Percentiles rank a stretch among this genome's conserved stretches.
Evolutionary conservation across 1,140 invertebrate species (phyloP).

Genomic region (Aethina tumida): DNA sequence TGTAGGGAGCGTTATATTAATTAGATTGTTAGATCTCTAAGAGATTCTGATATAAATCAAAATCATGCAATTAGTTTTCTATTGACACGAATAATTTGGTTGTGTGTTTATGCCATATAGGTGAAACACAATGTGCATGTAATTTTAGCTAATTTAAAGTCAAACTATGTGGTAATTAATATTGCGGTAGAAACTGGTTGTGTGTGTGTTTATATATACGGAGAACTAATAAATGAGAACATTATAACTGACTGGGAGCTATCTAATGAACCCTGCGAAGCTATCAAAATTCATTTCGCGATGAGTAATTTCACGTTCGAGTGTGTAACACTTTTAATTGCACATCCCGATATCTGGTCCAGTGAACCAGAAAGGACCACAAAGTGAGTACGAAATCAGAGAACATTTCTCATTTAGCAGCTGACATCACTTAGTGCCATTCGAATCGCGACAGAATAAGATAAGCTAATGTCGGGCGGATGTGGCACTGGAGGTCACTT

Average conservation of each 20-base stretch:
- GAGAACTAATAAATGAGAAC: neutral
- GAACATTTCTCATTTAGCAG: constrained; percentile 17
- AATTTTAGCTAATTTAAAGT: no score
- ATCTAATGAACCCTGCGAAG: constrained; percentile 7
- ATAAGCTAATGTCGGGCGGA: constrained; percentile 14
- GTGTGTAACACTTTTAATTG: constrained; percentile 6
- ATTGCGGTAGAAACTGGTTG: no score
- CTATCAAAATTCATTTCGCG: constrained; percentile 7
- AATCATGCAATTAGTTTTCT: no score
- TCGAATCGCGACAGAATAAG: constrained; percentile 13
- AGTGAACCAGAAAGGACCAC: no score
- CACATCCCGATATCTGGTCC: constrained; percentile 10
- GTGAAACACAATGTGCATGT: no score
- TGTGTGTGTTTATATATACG: no score
- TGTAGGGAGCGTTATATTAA: constrained; percentile 1
- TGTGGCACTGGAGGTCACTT: constrained; percentile 15
- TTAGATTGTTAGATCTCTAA: neutral
- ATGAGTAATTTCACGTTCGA: neutral
- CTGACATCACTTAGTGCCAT: constrained; percentile 13
- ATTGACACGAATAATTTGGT: no score
- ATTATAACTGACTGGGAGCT: constrained; percentile 4
- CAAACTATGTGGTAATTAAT: no score
- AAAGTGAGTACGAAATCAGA: no score
- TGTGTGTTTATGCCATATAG: no score
- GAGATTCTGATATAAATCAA: no score